Evolutionary conservation across 2,888 invertebrate species (phyloP), one percentile per base, ranked within the genome.

Genomic region (Mimas tiliae): DNA sequence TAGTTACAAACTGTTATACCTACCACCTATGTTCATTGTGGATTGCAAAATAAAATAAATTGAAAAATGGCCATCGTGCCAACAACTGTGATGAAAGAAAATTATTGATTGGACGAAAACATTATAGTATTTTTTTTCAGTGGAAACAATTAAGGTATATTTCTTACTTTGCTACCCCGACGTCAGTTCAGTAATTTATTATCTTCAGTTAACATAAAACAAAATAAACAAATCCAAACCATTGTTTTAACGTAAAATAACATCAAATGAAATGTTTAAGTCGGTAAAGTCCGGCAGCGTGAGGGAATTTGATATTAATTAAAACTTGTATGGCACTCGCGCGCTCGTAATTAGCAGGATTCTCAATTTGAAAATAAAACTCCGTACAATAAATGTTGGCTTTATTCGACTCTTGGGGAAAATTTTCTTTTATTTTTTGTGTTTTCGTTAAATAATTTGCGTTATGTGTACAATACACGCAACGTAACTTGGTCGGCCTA

Each of bases 281-380:
- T 16, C 14, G 52, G 27, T 27, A 51, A 52, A 16, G 55, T 55
- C 34, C 11, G 38, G 9, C 55, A 9, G 55, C 11, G 51, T 19
- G 21, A 21, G 55, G 55, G n/a, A 55, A 55, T 19, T 9, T 55
- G 55, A 55, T 55, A 55, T 55, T 55, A 55, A 55, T 55, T 55
- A 38, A 55, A 55, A 55, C 38, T 52, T 38, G 55, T 55, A 16
- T 38, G 38, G 34, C 16, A 38, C 51, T 51, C 38, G 34, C 16
- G 55, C 34, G 38, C 38, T 9, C 34, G 55, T 38, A 16, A 55
- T 55, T 55, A 55, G 16, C 38, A n/a, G 9, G 38, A 16, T 55
- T 55, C 55, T 34, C 38, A 55, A 34, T 55, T 55, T 53, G 12
- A 14, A 27, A 19, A 53, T 12, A 53, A 16, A 38, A 34, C 9